Evolutionary conservation across 2,113 vertebrate species (phyloP), one percentile per base, ranked within the genome.

Genomic region (Chroicocephalus ridibundus): DNA sequence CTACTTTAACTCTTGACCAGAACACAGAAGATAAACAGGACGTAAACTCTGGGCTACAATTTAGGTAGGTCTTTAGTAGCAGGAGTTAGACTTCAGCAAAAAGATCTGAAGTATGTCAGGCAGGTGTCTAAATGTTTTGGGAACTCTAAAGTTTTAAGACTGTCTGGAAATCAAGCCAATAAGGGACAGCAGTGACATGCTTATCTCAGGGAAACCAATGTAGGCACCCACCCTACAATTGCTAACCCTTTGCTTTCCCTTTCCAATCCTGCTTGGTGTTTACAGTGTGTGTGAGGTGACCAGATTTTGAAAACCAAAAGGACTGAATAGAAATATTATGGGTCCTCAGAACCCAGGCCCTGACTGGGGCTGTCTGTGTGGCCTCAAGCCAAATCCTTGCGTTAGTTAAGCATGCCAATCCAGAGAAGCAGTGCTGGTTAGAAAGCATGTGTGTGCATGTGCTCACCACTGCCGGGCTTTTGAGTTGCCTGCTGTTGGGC

Each of bases 341-440:
- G 46, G 25, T 76, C n/a, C 77, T 71, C 32, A 65, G 40, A 85
- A 55, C n/a, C 6, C 7, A n/a, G 13, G 18, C 4, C 4, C 52
- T 40, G 42, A 9, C 11, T 0, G 2, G 7, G 24, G 17, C 27
- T 54, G 27, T 49, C 16, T 0, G 1, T 25, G 24, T 71, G 29
- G 31, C 34, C 44, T 70, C 57, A 60, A n/a, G 40, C 15, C 5
- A 15, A 54, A 61, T 60, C 27, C 46, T 65, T 54, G 5, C 55
- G 54, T 47, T 38, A 34, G 27, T 66, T 38, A 61, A 71, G 27
- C 9, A 9, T 44, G 27, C 15, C 61, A 71, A 40, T 78, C 14
- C 21, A 44, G 52, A 86, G 58, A 13, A 81, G 11, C 13, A 3
- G 2, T 2, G 24, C 31, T n/a, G n/a, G 7, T 42, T 76, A 19